Evolutionary conservation across 30 jellyfish, hydroid and myxozoan species (phyloP), one percentile per base, ranked within the genome.

Genomic region (Pelagia noctiluca): DNA sequence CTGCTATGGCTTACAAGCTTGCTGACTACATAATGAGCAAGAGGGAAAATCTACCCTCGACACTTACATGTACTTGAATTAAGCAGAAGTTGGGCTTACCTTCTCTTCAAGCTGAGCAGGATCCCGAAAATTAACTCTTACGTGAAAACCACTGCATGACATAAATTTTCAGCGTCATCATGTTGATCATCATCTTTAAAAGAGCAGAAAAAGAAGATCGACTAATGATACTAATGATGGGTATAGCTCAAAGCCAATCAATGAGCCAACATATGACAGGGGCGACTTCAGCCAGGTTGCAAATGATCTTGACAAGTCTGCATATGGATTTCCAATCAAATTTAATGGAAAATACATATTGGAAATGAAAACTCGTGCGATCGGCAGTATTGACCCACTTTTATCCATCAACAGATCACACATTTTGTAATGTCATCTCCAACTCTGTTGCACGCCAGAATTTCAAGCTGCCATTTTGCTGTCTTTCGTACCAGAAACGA

Each of bases 31-130:
- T 0, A 28, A 25, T n/a, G 18, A 30, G 23, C 33, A n/a, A 5
- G 5, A 67, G 30, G 0, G 31, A 25, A 34, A 8, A 16, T 42
- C 57, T 42, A 42, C 57, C 57, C 57, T 42, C 57, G 57, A 42
- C 57, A 42, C 57, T 42, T 8, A 42, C 57, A 42, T 42, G 57
- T 42, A 42, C 57, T 5, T 16, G 16, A 42, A 42, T 42, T 1
- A 67, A 34, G 31, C 80, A 67, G 37, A 38, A 67, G 24, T 67
- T 31, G 80, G 64, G 63, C 80, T 28, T 67, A 67, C 80, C 80
- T 30, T 25, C 80, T 19, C 35, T 67, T 38, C 61, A n/a, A 3
- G 64, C 60, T 30, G 80, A 67, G 24, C 80, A 67, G 50, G 80
- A 67, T 67, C 80, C 80, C 26, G 64, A 67, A 35, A 67, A 67